A percentile compares a stretch with the other conserved stretches of the same genome.
These are phyloP conservation scores for Spinibarbus caldwelli DNA, from an alignment of 2,797 vertebrate genomes.

Conservation along the genomic window DNA sequence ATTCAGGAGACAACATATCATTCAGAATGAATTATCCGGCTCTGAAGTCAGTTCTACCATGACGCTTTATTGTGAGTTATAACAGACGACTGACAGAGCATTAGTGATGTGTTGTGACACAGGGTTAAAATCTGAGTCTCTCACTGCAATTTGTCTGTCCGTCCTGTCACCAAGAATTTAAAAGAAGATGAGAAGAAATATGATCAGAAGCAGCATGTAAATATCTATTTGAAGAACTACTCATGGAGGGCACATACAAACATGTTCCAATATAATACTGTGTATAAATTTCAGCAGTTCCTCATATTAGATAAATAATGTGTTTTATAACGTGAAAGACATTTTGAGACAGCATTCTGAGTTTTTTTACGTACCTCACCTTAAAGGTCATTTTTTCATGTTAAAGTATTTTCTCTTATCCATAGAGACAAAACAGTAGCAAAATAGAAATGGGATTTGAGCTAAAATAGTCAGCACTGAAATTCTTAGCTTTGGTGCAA, in stretches of 20 bases:
- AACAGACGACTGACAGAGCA: constrained; percentile 11
- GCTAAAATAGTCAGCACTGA: background rate
- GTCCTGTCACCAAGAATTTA: background rate
- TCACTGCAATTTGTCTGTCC: background rate
- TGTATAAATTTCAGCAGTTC: background rate
- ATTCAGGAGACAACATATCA: constrained; percentile 15
- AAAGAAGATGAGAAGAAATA: background rate
- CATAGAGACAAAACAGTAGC: background rate
- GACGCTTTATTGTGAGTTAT: background rate
- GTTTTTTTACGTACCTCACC: background rate
- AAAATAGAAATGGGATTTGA: background rate
- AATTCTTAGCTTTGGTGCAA: background rate
- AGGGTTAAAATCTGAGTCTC: constrained; percentile 7
- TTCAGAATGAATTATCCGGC: constrained; percentile 43
- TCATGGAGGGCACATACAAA: background rate
- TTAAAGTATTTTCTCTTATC: background rate
- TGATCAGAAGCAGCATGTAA: background rate
- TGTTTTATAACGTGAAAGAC: background rate
- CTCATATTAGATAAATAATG: background rate
- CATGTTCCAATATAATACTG: background rate
- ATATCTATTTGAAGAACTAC: background rate
- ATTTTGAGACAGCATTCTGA: background rate
- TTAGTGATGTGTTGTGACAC: constrained; percentile 8
- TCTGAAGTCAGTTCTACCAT: constrained; percentile 2
- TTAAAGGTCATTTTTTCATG: background rate